Evolutionary conservation across 1,140 invertebrate genomes (phyloP), one percentile per base, ranked within the genome.

Genomic region (Choristoneura fumiferana): DNA sequence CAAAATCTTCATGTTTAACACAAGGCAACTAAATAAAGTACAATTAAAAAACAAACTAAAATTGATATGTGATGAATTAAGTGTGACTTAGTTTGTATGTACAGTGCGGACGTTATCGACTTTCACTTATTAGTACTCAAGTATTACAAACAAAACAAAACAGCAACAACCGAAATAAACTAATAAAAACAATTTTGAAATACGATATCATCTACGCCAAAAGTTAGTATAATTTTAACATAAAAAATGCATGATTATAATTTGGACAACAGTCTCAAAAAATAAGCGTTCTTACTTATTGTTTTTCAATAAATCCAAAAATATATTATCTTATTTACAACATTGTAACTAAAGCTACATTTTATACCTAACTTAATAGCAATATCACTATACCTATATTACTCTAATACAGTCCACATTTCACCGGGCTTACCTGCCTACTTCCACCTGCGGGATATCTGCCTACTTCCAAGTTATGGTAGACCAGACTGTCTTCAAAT

Each of bases 181-280:
- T 62, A 71, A 79, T 74, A 82, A 84, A 86, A 81, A 81, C 77
- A 81, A 82, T 82, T 84, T 82, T 76, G 76, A 81, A 76, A 78
- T 79, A 67, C 62, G 40, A 29, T 29, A 29, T 29, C 22, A 67
- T 62, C 60, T 69, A 65, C 38, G 49, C 49, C 53, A 64, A 36
- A 63, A 61, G 54, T 63, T 29, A 29, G 71, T 60, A 70, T 63
- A 69, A 66, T 72, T 65, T 70, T 73, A 80, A 81, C 76, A 82
- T 13, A 6, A 33, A 29, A 78, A 84, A 75, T 67, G 60, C 63
- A 71, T 74, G 71, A 75, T 73, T 68, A 69, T 63, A 78, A 69
- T 81, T 84, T 77, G 73, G 76, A 84, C 74, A 84, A 87, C 84
- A 85, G 76, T 84, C 79, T 85, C 81, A 76, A 87, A 84, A 84